A percentile compares a stretch with the other conserved stretches of the same genome.
Conservation (phyloP, 2,113 vertebrate species). For the Drymodes brunneopygia region DNA sequence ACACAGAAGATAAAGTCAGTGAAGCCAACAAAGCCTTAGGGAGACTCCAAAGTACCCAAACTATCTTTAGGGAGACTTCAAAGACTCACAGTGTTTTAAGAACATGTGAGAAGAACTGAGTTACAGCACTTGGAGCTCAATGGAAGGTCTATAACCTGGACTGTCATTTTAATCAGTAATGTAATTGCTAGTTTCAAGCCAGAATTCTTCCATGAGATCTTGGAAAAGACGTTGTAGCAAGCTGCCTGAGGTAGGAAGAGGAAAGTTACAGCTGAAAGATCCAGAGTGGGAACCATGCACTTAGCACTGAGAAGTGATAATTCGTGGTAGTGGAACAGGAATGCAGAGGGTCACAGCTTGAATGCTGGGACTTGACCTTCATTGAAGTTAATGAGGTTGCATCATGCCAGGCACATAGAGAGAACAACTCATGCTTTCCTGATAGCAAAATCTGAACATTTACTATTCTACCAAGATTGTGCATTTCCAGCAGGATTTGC, state of each 20-base stretch:
- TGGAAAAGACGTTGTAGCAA: background rate
- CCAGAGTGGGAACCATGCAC: rapidly evolving
- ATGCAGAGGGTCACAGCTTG: background rate
- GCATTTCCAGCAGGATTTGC: background rate
- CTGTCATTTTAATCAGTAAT: background rate
- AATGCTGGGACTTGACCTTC: background rate
- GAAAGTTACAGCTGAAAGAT: background rate
- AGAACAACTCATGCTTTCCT: background rate
- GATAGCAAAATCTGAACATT: background rate
- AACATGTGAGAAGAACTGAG: background rate
- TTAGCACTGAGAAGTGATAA: background rate
- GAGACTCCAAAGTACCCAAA: background rate
- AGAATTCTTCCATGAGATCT: background rate
- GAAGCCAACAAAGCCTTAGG: background rate
- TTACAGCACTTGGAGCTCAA: background rate
- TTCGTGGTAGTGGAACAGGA: background rate
- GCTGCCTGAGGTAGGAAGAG: background rate
- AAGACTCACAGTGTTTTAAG: background rate
- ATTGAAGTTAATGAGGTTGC: background rate
- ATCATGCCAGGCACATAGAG: background rate
- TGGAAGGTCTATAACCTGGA: background rate
- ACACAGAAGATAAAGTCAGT: background rate
- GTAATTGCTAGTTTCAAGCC: background rate
- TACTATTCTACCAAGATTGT: background rate
- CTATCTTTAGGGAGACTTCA: background rate